These are phyloP conservation scores for Myotis brandtii DNA, from an alignment of 2,113 vertebrate genomes.

Conservation along the genomic window DNA sequence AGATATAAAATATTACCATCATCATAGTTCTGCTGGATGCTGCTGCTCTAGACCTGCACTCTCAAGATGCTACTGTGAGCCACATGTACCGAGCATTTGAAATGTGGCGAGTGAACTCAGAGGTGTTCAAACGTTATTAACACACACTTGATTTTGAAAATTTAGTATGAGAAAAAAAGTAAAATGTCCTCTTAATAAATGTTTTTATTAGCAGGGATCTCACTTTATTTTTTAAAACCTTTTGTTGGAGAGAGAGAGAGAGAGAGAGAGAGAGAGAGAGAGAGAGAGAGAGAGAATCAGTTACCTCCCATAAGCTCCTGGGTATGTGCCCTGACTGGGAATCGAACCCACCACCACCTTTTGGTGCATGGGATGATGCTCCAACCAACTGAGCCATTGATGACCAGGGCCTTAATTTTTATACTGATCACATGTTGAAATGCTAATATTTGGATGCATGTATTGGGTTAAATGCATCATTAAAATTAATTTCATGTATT, in stretches of 20 bases:
- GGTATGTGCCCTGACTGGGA: too few species aligned
- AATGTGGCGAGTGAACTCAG: neutral
- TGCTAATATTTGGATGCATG: neutral
- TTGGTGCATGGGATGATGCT: too few species aligned
- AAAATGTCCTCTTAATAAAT: neutral
- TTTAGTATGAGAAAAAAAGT: neutral
- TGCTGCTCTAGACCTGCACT: accelerated
- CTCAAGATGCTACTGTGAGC: neutral
- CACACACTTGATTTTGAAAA: neutral
- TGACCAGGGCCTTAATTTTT: neutral
- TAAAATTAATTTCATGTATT: neutral
- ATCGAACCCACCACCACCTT: too few species aligned
- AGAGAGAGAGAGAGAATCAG: too few species aligned
- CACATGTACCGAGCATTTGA: accelerated
- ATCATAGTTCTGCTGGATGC: neutral
- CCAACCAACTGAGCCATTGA: too few species aligned
- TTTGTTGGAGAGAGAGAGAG: too few species aligned
- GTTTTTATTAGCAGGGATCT: too few species aligned
- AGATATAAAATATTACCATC: neutral
- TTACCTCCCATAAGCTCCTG: too few species aligned
- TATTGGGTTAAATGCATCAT: neutral
- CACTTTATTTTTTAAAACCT: too few species aligned
- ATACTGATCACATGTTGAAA: neutral
- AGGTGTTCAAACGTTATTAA: neutral
- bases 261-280: too few species aligned